A percentile compares a stretch with the other conserved stretches of the same genome.
Evolutionary conservation across 2,113 vertebrate species (phyloP).

Genomic region (Siniperca chuatsi): DNA sequence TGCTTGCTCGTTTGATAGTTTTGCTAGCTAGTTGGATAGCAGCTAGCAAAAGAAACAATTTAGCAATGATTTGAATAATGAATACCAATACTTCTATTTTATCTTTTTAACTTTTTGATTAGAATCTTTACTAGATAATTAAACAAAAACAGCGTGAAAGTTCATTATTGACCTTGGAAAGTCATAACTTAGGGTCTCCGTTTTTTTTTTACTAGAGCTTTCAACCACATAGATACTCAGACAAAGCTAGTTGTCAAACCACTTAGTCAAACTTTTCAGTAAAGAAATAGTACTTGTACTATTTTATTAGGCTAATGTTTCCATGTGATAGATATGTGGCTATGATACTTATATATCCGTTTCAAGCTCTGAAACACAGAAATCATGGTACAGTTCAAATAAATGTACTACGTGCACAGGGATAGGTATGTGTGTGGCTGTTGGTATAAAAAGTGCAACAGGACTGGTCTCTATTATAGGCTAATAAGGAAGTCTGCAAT

Average conservation of each 20-base stretch:
- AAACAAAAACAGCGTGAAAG: not conserved
- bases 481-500: constrained; percentile 28
- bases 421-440: constrained; percentile 2
- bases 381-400: not conserved
- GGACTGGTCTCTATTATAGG: constrained; percentile 22
- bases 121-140: not conserved
- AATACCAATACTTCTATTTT: not conserved
- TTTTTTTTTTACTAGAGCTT: not conserved
- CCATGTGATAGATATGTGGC: not conserved
- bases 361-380: not conserved
- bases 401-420: not conserved
- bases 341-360: not conserved
- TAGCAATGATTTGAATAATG: too few species aligned
- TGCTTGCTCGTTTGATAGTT: too few species aligned
- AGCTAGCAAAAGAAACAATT: not conserved
- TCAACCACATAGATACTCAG: not conserved
- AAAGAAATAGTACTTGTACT: not conserved
- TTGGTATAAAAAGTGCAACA: not conserved
- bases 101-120: too few species aligned
- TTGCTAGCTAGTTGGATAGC: too few species aligned
- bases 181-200: not conserved
- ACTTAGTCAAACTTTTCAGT: not conserved
- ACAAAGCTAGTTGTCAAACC: not conserved
- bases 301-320: not conserved
- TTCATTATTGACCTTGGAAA: not conserved